Conservation (phyloP, 2,888 invertebrate species). For the Physocephala rufipes region DNA sequence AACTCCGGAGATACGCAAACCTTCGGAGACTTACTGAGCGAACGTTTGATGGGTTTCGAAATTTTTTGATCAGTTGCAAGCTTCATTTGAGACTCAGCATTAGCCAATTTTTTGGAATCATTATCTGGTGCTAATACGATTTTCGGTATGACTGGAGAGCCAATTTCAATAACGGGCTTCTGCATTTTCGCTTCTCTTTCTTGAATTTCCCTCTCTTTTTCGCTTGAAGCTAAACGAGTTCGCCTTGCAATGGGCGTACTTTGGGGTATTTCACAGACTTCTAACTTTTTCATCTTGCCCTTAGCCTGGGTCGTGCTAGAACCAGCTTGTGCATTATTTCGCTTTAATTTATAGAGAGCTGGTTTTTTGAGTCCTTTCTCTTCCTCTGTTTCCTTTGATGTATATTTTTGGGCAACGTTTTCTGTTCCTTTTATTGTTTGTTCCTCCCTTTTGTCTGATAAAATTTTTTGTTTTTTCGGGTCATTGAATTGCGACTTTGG, state of each 20-base stretch:
- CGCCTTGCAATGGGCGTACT: conserved; percentile 50
- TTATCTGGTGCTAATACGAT: conserved; percentile 45
- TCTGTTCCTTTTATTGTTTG: background rate
- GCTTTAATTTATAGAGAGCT: background rate
- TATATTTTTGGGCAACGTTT: background rate
- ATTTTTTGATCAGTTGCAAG: background rate
- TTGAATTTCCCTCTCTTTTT: conserved; percentile 10
- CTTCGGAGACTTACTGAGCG: conserved; percentile 57
- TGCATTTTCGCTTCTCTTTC: conserved; percentile 6
- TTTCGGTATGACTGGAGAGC: conserved; percentile 52
- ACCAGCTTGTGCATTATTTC: conserved; percentile 9
- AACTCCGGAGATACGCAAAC: conserved; percentile 54
- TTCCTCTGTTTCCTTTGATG: background rate
- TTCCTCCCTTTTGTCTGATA: background rate
- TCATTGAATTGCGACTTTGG: background rate
- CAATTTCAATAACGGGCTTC: conserved; percentile 44
- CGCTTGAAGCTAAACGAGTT: conserved; percentile 47
- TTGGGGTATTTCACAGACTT: conserved; percentile 27
- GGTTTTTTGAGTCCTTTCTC: background rate
- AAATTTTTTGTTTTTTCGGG: background rate
- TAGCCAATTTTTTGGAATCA: conserved; percentile 26
- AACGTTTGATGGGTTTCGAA: conserved; percentile 41
- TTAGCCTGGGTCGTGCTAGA: conserved; percentile 51
- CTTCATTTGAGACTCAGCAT: conserved; percentile 36
- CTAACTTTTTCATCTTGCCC: conserved; percentile 39